Percentiles rank a stretch among this genome's conserved stretches.
These are phyloP conservation scores for Aleiodes alternator DNA, from an alignment of 2,888 invertebrate species.

Conservation along the genomic window DNA sequence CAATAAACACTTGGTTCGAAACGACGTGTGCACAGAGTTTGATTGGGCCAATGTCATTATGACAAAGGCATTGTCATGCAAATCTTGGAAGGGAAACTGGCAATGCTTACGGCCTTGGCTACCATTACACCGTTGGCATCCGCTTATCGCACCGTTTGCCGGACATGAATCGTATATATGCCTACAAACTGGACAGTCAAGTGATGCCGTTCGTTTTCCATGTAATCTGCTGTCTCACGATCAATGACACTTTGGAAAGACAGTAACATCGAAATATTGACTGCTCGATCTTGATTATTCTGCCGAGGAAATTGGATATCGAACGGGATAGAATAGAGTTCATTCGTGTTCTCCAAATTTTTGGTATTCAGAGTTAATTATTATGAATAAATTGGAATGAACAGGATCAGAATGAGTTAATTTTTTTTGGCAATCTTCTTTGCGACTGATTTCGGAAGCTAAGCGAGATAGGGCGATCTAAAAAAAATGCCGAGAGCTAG, in stretches of 20 bases:
- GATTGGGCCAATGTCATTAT: conserved; percentile 72
- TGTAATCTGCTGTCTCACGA: conserved; percentile 17
- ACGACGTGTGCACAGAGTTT: conserved; percentile 70
- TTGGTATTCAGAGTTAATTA: too few species aligned
- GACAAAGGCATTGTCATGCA: conserved; percentile 73
- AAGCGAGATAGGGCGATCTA: too few species aligned
- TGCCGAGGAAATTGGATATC: too few species aligned
- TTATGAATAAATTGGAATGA: too few species aligned
- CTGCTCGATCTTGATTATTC: too few species aligned
- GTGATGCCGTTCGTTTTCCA: conserved; percentile 47
- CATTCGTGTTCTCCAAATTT: too few species aligned
- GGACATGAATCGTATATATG: conserved; percentile 57
- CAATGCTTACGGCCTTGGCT: conserved; percentile 62
- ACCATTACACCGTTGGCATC: conserved; percentile 61
- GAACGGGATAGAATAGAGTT: too few species aligned
- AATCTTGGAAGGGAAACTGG: conserved; percentile 64
- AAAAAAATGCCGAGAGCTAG: too few species aligned
- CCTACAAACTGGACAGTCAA: conserved; percentile 52
- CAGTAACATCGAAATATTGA: conserved; percentile 38
- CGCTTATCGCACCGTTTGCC: conserved; percentile 60
- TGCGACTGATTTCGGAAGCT: too few species aligned
- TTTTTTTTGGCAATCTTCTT: too few species aligned
- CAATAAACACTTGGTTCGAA: conserved; percentile 61
- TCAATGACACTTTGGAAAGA: conserved; percentile 25
- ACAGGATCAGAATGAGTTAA: too few species aligned